A percentile compares a stretch with the other conserved stretches of the same genome.
Evolutionary conservation across 2,888 invertebrate species (phyloP).

Genomic region (Halictus quadricinctus): DNA sequence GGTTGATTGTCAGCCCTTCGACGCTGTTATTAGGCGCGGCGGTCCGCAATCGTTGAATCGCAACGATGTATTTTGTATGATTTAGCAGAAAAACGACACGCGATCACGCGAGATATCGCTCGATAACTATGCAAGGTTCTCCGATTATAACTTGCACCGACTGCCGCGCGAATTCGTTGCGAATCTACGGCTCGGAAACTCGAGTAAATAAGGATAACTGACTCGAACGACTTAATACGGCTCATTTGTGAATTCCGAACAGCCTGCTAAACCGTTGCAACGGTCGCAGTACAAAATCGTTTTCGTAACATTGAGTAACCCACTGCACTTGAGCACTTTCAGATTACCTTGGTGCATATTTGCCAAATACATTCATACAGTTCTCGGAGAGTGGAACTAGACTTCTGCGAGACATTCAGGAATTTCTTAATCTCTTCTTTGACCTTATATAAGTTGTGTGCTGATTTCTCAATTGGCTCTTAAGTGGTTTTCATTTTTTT

Average conservation of each 20-base stretch:
- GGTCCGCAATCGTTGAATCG: background rate
- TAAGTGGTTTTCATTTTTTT: too few species aligned
- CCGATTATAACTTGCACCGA: background rate
- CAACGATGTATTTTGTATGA: slow-evolving; percentile 7
- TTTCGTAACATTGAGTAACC: background rate
- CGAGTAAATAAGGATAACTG: background rate
- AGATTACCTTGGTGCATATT: background rate
- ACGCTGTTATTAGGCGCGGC: background rate
- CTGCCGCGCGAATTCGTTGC: background rate
- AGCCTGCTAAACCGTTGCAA: background rate
- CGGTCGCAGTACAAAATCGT: background rate
- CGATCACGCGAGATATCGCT: slow-evolving; percentile 36
- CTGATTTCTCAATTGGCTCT: too few species aligned
- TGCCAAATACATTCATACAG: background rate
- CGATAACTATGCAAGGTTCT: slow-evolving; percentile 35
- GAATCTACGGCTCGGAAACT: background rate
- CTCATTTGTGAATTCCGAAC: background rate
- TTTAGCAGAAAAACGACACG: slow-evolving; percentile 15
- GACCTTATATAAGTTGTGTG: background rate
- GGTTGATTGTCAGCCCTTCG: background rate
- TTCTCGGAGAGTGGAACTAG: background rate
- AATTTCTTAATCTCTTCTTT: background rate
- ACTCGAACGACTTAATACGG: background rate
- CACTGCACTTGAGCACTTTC: background rate
- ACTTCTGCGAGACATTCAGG: background rate